These are phyloP conservation scores for Sciurus carolinensis DNA, from an alignment of 2,797 vertebrate genomes.

Conservation along the genomic window DNA sequence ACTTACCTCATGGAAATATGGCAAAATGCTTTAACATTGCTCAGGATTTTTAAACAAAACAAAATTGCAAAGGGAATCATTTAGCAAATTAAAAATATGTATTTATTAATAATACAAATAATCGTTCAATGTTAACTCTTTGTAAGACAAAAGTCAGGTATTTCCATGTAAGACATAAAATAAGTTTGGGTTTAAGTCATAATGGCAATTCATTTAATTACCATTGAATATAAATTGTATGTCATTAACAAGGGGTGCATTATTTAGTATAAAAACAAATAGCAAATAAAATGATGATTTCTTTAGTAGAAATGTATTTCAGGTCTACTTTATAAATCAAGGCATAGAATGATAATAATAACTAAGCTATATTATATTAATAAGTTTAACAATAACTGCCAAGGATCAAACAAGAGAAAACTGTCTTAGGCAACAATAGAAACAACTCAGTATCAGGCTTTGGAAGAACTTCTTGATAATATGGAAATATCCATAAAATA, in stretches of 20 bases:
- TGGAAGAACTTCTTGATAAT: neutral
- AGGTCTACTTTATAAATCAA: neutral
- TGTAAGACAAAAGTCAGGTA: neutral
- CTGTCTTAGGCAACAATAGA: neutral
- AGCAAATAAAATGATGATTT: neutral
- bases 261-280: neutral
- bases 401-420: neutral
- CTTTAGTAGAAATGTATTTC: neutral
- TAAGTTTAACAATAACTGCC: neutral
- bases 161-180: neutral
- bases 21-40: neutral
- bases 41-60: conserved; percentile 1
- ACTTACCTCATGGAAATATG: neutral
- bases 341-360: neutral
- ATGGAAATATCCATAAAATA: neutral
- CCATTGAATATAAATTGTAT: neutral
- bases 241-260: neutral
- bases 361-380: neutral
- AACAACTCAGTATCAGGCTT: neutral
- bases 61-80: neutral
- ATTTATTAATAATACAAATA: neutral
- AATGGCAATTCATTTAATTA: neutral
- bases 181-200: neutral
- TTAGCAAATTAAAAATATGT: neutral
- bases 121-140: neutral